Conservation (phyloP, 2,797 vertebrate species). For the Trachops cirrhosus region DNA sequence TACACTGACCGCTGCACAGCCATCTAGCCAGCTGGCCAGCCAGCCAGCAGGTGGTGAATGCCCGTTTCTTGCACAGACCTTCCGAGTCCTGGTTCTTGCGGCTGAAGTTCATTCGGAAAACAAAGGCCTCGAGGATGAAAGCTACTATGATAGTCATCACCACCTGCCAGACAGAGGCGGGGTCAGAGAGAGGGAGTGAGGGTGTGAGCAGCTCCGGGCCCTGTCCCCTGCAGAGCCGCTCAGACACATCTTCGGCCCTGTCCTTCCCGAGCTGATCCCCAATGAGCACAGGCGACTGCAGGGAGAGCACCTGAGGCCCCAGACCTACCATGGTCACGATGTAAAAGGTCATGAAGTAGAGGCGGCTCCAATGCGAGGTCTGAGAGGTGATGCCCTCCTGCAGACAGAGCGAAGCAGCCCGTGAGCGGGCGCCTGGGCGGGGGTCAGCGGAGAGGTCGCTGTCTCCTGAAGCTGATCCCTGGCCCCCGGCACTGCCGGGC, state of each 20-base stretch:
- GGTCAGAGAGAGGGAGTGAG: fast-evolving
- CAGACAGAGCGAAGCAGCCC: not conserved
- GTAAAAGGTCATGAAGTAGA: slow-evolving; percentile 99
- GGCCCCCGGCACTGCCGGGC: too few relatives aligned
- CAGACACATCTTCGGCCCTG: fast-evolving
- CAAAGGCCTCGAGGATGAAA: slow-evolving; percentile 97
- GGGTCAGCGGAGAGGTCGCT: fast-evolving
- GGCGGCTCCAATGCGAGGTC: slow-evolving; percentile 96
- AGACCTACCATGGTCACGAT: slow-evolving; percentile 96
- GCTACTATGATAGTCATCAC: slow-evolving; percentile 99
- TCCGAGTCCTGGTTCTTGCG: slow-evolving; percentile 94
- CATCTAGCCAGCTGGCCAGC: not conserved
- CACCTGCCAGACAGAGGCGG: slow-evolving; percentile 84
- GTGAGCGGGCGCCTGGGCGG: fast-evolving
- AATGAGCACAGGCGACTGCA: fast-evolving
- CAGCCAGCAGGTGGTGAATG: fast-evolving
- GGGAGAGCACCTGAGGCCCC: fast-evolving
- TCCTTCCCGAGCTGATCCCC: not conserved
- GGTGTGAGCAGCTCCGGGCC: fast-evolving
- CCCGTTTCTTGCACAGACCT: slow-evolving; percentile 79
- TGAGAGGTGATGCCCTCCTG: slow-evolving; percentile 98
- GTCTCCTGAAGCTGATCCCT: fast-evolving
- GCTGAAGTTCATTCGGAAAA: slow-evolving; percentile 99
- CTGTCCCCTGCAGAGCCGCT: fast-evolving
- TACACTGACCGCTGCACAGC: too few relatives aligned